A percentile compares a stretch with the other conserved stretches of the same genome.
phyloP scores from a whole-genome alignment of 1,140 invertebrate species.

The Lepidurus arcticus region DNA sequence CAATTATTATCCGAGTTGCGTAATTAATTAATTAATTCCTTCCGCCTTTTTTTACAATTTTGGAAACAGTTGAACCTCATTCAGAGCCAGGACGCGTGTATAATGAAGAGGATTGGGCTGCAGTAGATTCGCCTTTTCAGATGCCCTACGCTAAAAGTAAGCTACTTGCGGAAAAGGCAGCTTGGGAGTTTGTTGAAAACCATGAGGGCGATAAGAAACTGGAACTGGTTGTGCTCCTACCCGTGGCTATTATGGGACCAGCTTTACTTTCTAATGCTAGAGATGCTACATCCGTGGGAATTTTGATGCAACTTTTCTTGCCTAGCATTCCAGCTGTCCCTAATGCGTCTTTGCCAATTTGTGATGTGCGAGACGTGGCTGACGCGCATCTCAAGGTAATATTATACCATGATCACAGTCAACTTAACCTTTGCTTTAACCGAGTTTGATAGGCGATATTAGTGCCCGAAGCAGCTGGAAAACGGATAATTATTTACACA shows the following conservation, averaged over 20 bases:
- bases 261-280: conserved; percentile 3
- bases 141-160: background rate
- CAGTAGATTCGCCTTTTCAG: background rate
- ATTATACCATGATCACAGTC: background rate
- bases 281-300: background rate
- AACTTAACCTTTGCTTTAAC: background rate
- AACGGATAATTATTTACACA: background rate
- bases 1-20: background rate
- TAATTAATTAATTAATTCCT: background rate
- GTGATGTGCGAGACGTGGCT: background rate
- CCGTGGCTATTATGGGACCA: conserved; percentile 4
- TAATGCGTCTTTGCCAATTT: background rate
- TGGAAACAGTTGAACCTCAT: background rate
- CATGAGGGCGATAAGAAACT: background rate
- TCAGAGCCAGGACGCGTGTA: background rate
- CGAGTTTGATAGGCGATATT: background rate
- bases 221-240: background rate
- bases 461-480: background rate
- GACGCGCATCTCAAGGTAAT: background rate
- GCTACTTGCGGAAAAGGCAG: background rate
- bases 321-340: background rate
- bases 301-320: background rate
- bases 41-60: background rate
- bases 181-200: conserved; percentile 1
- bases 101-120: conserved; percentile 13